Conservation (phyloP, 1,140 invertebrate species). For the Colletes latitarsis region DNA sequence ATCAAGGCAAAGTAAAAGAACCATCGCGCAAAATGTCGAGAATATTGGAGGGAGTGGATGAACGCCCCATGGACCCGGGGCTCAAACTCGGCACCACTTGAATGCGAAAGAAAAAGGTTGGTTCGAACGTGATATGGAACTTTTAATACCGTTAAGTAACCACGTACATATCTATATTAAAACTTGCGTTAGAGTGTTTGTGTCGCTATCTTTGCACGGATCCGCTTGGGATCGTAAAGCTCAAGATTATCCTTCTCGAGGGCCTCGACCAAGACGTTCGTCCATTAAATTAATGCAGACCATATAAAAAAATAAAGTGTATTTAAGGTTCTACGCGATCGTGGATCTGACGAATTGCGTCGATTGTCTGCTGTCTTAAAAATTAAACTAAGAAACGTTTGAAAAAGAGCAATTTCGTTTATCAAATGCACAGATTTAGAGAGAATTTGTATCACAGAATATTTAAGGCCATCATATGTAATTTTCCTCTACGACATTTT, state of each 20-base stretch:
- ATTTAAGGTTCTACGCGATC: no score
- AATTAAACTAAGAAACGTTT: no score
- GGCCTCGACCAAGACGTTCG: no score
- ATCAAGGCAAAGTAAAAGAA: not conserved
- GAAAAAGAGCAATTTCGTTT: no score
- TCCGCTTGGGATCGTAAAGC: not conserved
- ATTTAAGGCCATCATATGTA: no score
- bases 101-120: conserved; percentile 51
- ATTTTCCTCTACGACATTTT: no score
- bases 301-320: no score
- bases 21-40: conserved; percentile 47
- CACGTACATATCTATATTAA: not conserved
- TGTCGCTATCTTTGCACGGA: not conserved
- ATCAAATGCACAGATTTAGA: no score
- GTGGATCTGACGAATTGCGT: no score
- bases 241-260: not conserved
- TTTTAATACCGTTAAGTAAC: not conserved
- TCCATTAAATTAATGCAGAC: no score
- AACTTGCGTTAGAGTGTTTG: not conserved
- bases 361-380: no score
- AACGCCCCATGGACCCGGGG: conserved; percentile 53
- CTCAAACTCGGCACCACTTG: conserved; percentile 59
- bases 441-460: no score
- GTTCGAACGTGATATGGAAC: conserved; percentile 10
- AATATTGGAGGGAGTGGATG: conserved; percentile 46